Conservation (phyloP, 2,797 vertebrate species). For the Sphenodon punctatus region DNA sequence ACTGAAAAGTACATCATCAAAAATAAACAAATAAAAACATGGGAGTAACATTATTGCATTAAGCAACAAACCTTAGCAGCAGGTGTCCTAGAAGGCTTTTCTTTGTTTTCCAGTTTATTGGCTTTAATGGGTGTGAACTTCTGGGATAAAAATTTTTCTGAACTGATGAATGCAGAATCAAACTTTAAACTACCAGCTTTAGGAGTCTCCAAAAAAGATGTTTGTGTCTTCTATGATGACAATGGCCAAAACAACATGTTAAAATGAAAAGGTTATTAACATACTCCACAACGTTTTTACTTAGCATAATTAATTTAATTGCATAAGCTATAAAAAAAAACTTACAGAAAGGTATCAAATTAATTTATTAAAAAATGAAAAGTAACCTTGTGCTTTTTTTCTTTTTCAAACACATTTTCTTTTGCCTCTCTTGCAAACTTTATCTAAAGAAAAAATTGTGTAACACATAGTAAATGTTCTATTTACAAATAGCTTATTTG, state of each 20-base stretch:
- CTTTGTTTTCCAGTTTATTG: slow-evolving; percentile 47
- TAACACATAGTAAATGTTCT: background rate
- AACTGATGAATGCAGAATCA: slow-evolving; percentile 37
- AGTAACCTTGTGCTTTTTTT: slow-evolving; percentile 73
- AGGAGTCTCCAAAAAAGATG: slow-evolving; percentile 36
- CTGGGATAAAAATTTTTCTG: slow-evolving; percentile 27
- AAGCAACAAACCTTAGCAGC: slow-evolving; percentile 75
- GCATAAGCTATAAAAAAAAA: no score
- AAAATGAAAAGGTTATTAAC: background rate
- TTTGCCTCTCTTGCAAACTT: slow-evolving; percentile 61
- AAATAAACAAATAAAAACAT: background rate
- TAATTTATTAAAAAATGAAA: background rate
- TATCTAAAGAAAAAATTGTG: slow-evolving; percentile 51
- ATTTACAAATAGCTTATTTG: background rate
- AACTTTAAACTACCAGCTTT: slow-evolving; percentile 37
- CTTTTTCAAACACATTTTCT: slow-evolving; percentile 50
- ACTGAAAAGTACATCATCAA: background rate
- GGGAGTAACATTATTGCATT: background rate
- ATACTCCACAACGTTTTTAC: background rate
- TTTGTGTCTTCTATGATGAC: slow-evolving; percentile 58
- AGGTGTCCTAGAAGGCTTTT: slow-evolving; percentile 30
- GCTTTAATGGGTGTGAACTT: slow-evolving; percentile 31
- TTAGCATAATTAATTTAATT: background rate
- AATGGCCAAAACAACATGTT: slow-evolving; percentile 19
- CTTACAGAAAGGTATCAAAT: background rate